phyloP scores from a whole-genome alignment of 2,888 invertebrate species.

The Meloe dianella region DNA sequence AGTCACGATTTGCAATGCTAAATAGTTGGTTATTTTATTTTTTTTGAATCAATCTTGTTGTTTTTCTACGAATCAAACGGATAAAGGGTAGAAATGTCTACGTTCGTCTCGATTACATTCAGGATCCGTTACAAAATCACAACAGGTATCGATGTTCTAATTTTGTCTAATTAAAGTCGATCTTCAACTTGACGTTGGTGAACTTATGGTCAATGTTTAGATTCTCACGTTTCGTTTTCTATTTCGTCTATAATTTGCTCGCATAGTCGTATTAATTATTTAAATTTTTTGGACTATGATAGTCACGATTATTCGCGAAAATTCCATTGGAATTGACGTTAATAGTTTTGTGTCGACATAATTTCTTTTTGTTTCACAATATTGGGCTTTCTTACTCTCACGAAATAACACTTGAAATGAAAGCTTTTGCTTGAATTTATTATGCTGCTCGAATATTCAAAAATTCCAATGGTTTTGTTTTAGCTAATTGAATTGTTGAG shows the following conservation, averaged over 20 bases:
- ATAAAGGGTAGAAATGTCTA: no score
- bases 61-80: no score
- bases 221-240: neutral
- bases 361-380: no score
- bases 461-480: neutral
- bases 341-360: no score
- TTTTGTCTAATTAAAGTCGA: neutral
- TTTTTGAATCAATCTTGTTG: no score
- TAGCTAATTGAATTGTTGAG: conserved; percentile 6
- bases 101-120: no score
- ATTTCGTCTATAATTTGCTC: neutral
- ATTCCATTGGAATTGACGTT: no score
- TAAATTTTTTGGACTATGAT: neutral
- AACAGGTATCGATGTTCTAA: neutral
- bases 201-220: neutral
- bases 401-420: no score
- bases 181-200: neutral
- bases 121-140: no score
- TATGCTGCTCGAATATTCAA: neutral
- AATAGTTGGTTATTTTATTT: neutral
- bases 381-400: no score
- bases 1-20: neutral
- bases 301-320: neutral
- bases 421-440: no score
- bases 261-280: neutral